Base-by-base conservation (phyloP, 2,888 invertebrate species). In the Tinea semifulvella region DNA sequence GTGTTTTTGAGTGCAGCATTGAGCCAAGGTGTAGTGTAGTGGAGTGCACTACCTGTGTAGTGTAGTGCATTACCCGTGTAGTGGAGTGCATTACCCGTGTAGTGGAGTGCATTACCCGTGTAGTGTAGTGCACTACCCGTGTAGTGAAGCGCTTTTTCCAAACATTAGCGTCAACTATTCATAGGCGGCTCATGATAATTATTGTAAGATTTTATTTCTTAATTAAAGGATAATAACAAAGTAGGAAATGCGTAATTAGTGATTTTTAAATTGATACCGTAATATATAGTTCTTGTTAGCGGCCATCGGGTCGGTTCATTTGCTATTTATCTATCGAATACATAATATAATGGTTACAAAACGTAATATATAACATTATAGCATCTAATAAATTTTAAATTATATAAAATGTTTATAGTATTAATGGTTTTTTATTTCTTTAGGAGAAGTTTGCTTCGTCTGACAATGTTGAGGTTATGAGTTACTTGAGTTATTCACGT, bases 351-450 rank as follows among this genome's bases (percentile, higher is more conserved):
- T 73, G 76, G 79, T 79, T 80, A 79, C 75, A 77, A n/a, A n/a
- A n/a, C n/a, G n/a, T n/a, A 79, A 79, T 77, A 68, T 80, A 79
- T 80, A 75, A 80, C 80, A 80, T 79, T 77, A 79, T 80, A 80
- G 80, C 68, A 65, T 73, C 68, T 77, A 77, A 74, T 80, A 74
- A 75, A 69, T 77, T 79, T 72, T 79, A 80, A 80, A 79, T 77
- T 79, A 79, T 80, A 80, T 80, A 72, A 79, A 79, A 79, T 79
- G 79, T 80, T 79, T 80, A 80, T 80, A 80, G 79, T 77, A 72
- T 71, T 76, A 80, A 72, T 67, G 68, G 69, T 16, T 27, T 35
- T 75, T 74, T 68, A 70, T 77, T 79, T 79, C 59, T 73, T 74
- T 79, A 76, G 77, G 60, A 69, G 73, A 74, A 73, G 62, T 58